A percentile compares a stretch with the other conserved stretches of the same genome.
Evolutionary conservation across 2,113 vertebrate species (phyloP).

Genomic region (Meles meles): DNA sequence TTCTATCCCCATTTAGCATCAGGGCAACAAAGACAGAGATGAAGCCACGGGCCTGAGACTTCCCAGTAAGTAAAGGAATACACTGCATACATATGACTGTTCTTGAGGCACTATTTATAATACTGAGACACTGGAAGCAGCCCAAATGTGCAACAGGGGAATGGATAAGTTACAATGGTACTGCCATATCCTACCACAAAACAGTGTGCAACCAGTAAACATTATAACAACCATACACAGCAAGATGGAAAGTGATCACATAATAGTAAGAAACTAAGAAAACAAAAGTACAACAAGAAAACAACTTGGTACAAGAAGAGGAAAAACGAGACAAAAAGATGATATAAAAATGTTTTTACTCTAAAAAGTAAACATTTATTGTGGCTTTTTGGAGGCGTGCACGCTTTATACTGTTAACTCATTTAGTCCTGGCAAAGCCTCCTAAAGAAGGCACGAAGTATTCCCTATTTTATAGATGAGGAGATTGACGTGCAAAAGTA

Average conservation of each 20-base stretch:
- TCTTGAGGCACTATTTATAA: not conserved
- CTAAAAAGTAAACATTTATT: not conserved
- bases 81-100: not conserved
- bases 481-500: not conserved
- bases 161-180: not conserved
- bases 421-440: not conserved
- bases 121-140: not conserved
- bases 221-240: not conserved
- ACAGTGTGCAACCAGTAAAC: not conserved
- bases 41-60: not conserved
- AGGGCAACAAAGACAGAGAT: not conserved
- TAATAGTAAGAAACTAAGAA: not conserved
- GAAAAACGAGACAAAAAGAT: not conserved
- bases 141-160: not conserved
- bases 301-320: not conserved
- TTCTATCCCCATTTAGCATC: not conserved
- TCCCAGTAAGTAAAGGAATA: not conserved
- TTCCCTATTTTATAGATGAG: not conserved
- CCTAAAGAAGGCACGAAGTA: not conserved
- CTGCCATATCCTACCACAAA: accelerated
- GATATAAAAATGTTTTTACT: not conserved
- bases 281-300: not conserved
- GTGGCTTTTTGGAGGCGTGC: not conserved
- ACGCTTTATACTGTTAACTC: not conserved
- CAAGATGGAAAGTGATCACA: not conserved